Conservation (phyloP, 53 echinoderm and acorn worm species). For the Actinopyga echinites region DNA sequence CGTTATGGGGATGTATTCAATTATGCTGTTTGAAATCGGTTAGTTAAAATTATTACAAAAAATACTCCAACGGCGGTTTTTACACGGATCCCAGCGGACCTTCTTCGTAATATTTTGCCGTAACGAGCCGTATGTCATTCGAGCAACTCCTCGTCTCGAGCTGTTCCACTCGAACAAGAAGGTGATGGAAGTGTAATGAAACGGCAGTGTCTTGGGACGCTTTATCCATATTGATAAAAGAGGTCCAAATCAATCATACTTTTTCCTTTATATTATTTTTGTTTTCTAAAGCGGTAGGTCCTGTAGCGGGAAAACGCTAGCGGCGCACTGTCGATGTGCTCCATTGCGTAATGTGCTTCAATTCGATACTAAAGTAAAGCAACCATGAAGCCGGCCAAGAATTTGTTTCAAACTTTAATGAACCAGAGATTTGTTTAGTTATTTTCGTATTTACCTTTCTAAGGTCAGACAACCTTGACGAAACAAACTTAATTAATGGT, state of each 20-base stretch:
- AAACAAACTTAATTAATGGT: slow-evolving; percentile 32
- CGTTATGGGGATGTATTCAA: slow-evolving; percentile 15
- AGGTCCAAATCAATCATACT: slow-evolving; percentile 41
- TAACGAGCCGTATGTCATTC: slow-evolving; percentile 44
- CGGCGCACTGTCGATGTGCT: slow-evolving; percentile 20
- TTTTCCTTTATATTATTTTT: slow-evolving; percentile 28
- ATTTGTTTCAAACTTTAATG: slow-evolving; percentile 39
- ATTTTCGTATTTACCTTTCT: slow-evolving; percentile 19
- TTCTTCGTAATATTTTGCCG: slow-evolving; percentile 39
- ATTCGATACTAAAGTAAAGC: slow-evolving; percentile 15
- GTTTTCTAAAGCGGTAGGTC: slow-evolving; percentile 23
- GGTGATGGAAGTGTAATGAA: slow-evolving; percentile 35
- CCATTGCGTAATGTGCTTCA: slow-evolving; percentile 18
- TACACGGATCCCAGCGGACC: slow-evolving; percentile 27
- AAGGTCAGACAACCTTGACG: slow-evolving; percentile 27
- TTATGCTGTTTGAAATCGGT: slow-evolving; percentile 27
- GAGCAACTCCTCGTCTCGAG: slow-evolving; percentile 32
- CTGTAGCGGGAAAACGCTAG: slow-evolving; percentile 42
- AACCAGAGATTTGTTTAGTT: slow-evolving; percentile 37
- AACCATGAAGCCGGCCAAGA: slow-evolving; percentile 18
- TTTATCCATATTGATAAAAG: slow-evolving; percentile 42
- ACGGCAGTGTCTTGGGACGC: slow-evolving; percentile 31
- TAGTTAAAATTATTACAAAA: slow-evolving; percentile 18
- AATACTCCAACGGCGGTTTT: slow-evolving; percentile 22
- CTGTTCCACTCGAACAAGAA: slow-evolving; percentile 19